Evolutionary conservation across 2,888 invertebrate species (phyloP).

Genomic region (Drosophila meridiana): DNA sequence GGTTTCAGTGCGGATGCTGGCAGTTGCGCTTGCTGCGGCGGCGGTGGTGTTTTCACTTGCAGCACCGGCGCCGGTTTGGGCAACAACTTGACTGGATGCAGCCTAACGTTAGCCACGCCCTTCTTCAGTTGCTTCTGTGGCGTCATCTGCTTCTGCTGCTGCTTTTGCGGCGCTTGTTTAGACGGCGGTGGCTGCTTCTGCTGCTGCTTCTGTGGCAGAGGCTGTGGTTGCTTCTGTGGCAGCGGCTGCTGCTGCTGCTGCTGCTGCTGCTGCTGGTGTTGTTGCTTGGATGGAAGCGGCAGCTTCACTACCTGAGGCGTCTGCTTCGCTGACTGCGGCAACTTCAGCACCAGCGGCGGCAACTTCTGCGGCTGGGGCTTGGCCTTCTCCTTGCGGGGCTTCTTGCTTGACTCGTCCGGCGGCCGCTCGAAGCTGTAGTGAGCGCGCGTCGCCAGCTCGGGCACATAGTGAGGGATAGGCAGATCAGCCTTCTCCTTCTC

Average conservation of each 20-base stretch:
- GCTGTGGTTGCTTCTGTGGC: background rate
- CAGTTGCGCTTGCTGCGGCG: no score
- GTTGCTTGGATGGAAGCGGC: background rate
- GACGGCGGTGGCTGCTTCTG: background rate
- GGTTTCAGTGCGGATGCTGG: background rate
- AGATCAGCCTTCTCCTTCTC: constrained; percentile 72
- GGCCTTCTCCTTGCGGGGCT: constrained; percentile 14
- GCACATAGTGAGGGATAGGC: constrained; percentile 44
- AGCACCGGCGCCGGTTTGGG: background rate
- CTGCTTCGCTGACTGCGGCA: background rate
- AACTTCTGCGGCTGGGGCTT: constrained; percentile 5
- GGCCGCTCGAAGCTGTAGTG: constrained; percentile 82
- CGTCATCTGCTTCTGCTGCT: background rate
- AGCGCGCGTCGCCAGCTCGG: constrained; percentile 60
- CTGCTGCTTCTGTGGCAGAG: background rate
- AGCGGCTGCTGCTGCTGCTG: background rate
- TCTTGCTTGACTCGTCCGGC: constrained; percentile 44
- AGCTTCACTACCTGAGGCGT: background rate
- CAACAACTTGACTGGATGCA: background rate
- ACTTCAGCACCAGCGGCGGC: background rate
- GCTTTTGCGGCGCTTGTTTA: background rate
- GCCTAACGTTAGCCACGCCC: background rate
- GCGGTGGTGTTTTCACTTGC: background rate
- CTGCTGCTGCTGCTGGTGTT: background rate
- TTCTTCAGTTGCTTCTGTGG: background rate